Evolutionary conservation across 2,797 vertebrate genomes (phyloP), one percentile per base, ranked within the genome.

Genomic region (Chelmon rostratus): DNA sequence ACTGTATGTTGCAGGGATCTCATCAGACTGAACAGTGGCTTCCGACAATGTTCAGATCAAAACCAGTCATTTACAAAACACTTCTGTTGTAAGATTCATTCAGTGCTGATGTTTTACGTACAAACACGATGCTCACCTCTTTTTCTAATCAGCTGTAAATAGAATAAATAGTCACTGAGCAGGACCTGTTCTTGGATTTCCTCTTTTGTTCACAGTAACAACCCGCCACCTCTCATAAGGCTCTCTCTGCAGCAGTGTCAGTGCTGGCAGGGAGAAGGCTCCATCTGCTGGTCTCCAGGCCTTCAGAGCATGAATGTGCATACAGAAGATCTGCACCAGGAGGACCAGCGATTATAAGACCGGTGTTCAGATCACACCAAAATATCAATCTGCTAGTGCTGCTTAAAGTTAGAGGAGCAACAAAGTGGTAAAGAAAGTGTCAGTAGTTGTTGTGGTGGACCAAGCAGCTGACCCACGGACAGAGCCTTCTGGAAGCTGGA

Each of bases 201-300:
- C 35, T 58, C 19, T 9, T 28, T 28, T 8, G 37, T 21, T 66
- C 49, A 19, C 23, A 53, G 33, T 49, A 19, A 54, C 7, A 23
- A 25, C 7, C 25, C 23, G 33, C 16, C 19, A n/a, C 23, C 23
- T 59, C 23, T 25, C 37, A 38, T 38, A 38, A 9, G 37, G 37
- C 28, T 7, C 44, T 61, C 44, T 23, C 8, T 16, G 3, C 38
- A 46, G 13, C 9, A 65, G 58, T 31, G 44, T 33, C 37, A 52
- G 28, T 31, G 28, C 7, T 1, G 6, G 78, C 77, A 88, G 85
- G 84, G 73, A 82, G 84, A 81, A 82, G 88, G 89, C 92, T 84
- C 92, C 91, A 89, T 82, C 91, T 92, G 83, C 92, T 89, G 91
- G 90, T 79, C 9, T 23, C 18, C 9, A 37, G 37, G 9, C 37